phyloP scores from a whole-genome alignment of 2,797 vertebrate species.

The Sternotherus odoratus region DNA sequence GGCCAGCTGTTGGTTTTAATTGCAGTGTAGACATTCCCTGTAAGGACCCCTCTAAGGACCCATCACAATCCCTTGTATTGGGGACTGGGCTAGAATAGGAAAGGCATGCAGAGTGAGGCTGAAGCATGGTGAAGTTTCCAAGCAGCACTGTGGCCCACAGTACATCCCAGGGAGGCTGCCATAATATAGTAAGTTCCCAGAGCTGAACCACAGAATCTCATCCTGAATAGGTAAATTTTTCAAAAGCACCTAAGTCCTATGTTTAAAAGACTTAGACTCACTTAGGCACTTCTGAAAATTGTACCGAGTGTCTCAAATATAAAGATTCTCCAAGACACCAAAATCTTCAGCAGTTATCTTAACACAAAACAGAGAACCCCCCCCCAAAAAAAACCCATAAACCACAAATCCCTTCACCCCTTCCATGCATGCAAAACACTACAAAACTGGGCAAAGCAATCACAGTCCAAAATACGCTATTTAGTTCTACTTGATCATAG shows the following conservation, averaged over 20 bases:
- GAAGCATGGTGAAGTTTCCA: too few species aligned
- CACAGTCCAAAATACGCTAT: neutral
- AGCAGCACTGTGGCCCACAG: neutral
- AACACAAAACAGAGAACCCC: neutral
- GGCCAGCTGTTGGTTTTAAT: neutral
- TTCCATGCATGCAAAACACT: neutral
- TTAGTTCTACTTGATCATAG: neutral
- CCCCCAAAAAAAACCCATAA: neutral
- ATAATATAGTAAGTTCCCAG: neutral
- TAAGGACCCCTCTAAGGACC: neutral
- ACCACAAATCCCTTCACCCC: too few species aligned
- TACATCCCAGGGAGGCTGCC: neutral
- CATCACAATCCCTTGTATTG: too few species aligned
- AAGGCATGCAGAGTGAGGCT: too few species aligned
- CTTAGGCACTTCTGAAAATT: neutral
- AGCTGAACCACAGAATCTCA: neutral
- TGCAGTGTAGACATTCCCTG: neutral
- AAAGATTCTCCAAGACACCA: neutral
- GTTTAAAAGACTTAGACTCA: neutral
- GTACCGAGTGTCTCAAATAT: neutral
- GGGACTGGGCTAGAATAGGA: too few species aligned
- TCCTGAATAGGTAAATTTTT: neutral
- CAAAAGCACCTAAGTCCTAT: neutral
- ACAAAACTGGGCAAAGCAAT: neutral
- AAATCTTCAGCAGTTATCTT: neutral